Percentiles rank a stretch among this genome's conserved stretches.
Evolutionary conservation across 1,140 invertebrate genomes (phyloP).

Genomic region (Calliopsis andreniformis): DNA sequence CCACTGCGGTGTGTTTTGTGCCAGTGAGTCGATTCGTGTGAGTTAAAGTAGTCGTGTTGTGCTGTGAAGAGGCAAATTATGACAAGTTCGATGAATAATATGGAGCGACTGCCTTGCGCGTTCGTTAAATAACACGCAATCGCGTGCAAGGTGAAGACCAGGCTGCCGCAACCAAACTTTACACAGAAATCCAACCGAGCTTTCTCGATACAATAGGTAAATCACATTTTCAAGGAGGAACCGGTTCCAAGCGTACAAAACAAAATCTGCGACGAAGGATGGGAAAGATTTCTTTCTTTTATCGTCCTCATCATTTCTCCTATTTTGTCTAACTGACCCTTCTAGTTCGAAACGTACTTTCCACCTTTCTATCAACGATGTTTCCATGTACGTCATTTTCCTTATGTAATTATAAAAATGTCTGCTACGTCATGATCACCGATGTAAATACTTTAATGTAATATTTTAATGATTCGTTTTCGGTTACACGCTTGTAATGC

Average conservation of each 20-base stretch:
- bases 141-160: conserved; percentile 33
- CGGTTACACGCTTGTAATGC: not conserved
- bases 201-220: conserved; percentile 23
- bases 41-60: conserved; percentile 6
- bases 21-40: conserved; percentile 18
- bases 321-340: not conserved
- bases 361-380: not conserved
- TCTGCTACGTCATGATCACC: not conserved
- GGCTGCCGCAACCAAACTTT: conserved; percentile 22
- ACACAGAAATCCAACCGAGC: conserved; percentile 9
- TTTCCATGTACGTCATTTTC: not conserved
- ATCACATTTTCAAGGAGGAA: not conserved
- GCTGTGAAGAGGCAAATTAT: conserved; percentile 45
- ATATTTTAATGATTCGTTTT: not conserved
- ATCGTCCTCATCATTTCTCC: not conserved
- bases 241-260: not conserved
- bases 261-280: not conserved
- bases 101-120: conserved; percentile 54
- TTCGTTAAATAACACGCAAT: conserved; percentile 74
- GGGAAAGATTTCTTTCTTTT: not conserved
- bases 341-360: not conserved
- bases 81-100: conserved; percentile 40
- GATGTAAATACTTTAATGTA: too few species aligned
- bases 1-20: conserved; percentile 7
- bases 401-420: not conserved